Evolutionary conservation across 1,140 invertebrate genomes (phyloP), one percentile per base, ranked within the genome.

Genomic region (Hypothenemus hampei): DNA sequence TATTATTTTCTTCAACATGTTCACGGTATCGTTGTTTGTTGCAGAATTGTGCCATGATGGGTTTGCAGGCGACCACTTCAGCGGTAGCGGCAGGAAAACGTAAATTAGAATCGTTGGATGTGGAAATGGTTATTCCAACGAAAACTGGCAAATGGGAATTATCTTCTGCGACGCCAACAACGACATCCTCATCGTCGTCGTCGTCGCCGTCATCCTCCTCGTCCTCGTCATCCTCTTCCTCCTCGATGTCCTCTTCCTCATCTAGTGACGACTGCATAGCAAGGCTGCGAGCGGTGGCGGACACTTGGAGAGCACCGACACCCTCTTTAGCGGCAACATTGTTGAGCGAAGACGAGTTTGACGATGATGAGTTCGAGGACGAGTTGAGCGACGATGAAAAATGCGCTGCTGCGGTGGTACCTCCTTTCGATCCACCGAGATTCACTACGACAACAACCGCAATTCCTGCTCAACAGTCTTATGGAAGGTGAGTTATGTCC

Each of bases 41-140:
- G 2, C 75, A 84, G 82, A 82, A 81, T 72, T 82, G 81, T 81
- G 81, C 80, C 78, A 83, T 82, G 79, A 84, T 84, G 82, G 82
- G 82, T 81, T 78, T 84, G 76, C 81, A 83, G 78, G 80, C 80
- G 72, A 83, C 81, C 69, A 79, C 81, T 75, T 79, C 78, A 56
- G 57, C 47, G 39, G 81, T 80, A 73, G 82, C 80, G 70, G 78
- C 80, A 75, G 57, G 58, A 64, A 84, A 84, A 79, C 80, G 82
- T 72, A 84, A 84, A 62, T 61, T 62, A 39, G 68, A 71, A 19
- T 62, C 65, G n/a, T 56, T 57, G 18, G 53, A 47, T 23, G 15
- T 31, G 6, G 45, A 46, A 37, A 31, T 22, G 3, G 18, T 21
- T 15, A 47, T 57, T 22, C 75, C 74, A 56, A 64, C 74, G 18